Base-by-base conservation (phyloP, 2,113 vertebrate genomes). In the Syngnathus floridae region DNA sequence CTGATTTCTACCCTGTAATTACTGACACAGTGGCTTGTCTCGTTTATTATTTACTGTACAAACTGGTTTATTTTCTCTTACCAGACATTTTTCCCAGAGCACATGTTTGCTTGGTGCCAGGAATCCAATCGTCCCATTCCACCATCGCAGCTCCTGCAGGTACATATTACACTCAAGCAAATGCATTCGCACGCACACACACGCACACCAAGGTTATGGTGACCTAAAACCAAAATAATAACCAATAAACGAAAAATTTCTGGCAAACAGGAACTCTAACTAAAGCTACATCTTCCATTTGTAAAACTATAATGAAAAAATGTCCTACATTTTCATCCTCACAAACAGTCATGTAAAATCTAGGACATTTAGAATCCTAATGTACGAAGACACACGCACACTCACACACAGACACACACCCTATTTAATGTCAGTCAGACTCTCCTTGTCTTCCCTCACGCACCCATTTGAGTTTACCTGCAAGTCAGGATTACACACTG, bases 61-160 rank as follows among this genome's bases (percentile, higher is more conserved):
- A 64, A 48, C 68, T 61, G 19, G 6, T 45, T 43, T 14, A 7
- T 81, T 46, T 75, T 64, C 73, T 67, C 70, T 66, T 41, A 46
- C 66, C 81, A 99, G 96, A 94, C 93, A 72, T 99, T 98, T 90
- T 99, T 99, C 81, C 97, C 97, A 7, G 97, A 99, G 60, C 95
- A 98, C 79, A 98, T 99, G 95, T 93, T 98, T 55, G 91, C 93
- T 1, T 95, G 95, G 95, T 98, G 95, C 86, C 95, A 98, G 78
- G 95, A 95, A 84, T 90, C 93, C 57, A 95, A 96, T 40, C 93
- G 93, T 71, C 86, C 89, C 46, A 94, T 95, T 82, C 93, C 91
- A 73, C 94, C 94, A 38, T 94, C 92, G 73, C 96, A 98, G 77
- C 92, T 98, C 60, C 74, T 99, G 80, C 95, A 99, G 95, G 97